Conservation (phyloP, 2,888 invertebrate genomes). For the Dilophus febrilis region DNA sequence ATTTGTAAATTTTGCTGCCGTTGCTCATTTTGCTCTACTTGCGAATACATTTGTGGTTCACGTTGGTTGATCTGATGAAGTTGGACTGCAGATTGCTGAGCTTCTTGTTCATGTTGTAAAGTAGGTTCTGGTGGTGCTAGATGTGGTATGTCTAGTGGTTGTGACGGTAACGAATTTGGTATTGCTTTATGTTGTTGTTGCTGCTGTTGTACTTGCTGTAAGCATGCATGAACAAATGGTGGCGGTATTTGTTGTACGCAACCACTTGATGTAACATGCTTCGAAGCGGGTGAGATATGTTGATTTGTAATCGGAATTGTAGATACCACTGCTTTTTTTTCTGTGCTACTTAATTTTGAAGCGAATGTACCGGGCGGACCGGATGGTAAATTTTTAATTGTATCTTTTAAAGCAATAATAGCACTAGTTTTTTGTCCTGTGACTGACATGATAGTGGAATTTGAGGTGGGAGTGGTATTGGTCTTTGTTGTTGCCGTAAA, state of each 20-base stretch:
- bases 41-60: no score
- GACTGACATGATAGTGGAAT: conserved; percentile 33
- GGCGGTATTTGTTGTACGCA: conserved; percentile 10
- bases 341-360: conserved; percentile 32
- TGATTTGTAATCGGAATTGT: conserved; percentile 58
- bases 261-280: conserved; percentile 4
- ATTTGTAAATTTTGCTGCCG: no score
- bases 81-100: no score
- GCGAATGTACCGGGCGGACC: conserved; percentile 25
- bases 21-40: no score
- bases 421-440: conserved; percentile 39
- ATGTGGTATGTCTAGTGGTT: conserved; percentile 5
- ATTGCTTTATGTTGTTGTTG: conserved; percentile 17
- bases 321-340: conserved; percentile 34
- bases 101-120: conserved; percentile 4
- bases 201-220: conserved; percentile 12
- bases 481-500: not conserved
- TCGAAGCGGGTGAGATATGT: conserved; percentile 33
- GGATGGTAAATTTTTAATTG: conserved; percentile 14
- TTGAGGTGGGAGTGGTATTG: not conserved
- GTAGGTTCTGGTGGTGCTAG: not conserved
- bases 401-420: conserved; percentile 35
- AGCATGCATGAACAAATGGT: conserved; percentile 12
- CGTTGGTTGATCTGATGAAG: no score
- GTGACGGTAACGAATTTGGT: conserved; percentile 10